Evolutionary conservation across 2,113 vertebrate genomes (phyloP).

Genomic region (Tor tambroides): DNA sequence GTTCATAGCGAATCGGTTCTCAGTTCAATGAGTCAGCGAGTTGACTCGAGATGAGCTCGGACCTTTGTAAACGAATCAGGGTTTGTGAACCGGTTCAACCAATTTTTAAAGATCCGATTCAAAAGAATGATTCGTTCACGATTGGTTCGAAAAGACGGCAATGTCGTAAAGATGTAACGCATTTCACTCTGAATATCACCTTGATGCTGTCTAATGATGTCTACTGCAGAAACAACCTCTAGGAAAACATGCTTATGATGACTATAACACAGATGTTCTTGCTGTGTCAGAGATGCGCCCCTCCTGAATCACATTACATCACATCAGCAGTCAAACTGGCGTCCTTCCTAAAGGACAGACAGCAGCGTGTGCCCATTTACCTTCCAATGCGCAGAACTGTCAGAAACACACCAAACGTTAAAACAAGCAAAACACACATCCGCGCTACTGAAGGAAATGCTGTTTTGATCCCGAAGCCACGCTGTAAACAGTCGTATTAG

Average conservation of each 20-base stretch:
- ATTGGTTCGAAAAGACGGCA: conserved; percentile 1
- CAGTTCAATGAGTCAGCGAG: neutral
- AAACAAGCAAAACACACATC: neutral
- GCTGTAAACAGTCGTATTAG: conserved; percentile 4
- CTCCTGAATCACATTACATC: conserved; percentile 56
- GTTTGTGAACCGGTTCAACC: neutral
- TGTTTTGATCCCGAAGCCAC: neutral
- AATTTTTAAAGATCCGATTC: neutral
- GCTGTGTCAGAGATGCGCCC: conserved; percentile 31
- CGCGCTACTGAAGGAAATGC: neutral
- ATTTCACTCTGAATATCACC: conserved; percentile 4
- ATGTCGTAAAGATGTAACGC: conserved; percentile 20
- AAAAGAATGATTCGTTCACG: neutral
- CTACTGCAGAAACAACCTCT: neutral
- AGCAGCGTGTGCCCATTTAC: conserved; percentile 15
- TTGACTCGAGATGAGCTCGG: neutral
- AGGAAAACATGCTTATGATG: neutral
- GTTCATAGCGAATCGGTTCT: neutral
- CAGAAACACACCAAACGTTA: conserved; percentile 1
- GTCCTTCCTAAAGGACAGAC: conserved; percentile 57
- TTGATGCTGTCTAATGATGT: neutral
- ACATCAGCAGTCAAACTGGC: conserved; percentile 39
- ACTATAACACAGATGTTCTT: neutral
- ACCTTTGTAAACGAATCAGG: neutral
- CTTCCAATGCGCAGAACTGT: conserved; percentile 10